Percentiles rank a stretch among this genome's conserved stretches.
Conservation (phyloP, 1,140 invertebrate genomes). For the Drosophila funebris region DNA sequence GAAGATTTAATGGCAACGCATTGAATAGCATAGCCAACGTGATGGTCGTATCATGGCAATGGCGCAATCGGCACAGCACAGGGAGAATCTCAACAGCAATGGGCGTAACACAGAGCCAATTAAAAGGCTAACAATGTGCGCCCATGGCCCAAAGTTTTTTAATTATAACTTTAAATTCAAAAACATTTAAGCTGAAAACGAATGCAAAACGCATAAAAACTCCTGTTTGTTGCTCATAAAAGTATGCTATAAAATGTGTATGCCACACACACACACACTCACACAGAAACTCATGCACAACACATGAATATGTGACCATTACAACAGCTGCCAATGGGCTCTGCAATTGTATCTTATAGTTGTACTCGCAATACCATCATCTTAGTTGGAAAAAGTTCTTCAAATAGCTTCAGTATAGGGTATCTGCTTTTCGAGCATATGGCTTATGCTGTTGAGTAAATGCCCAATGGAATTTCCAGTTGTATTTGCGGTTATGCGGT, state of each 20-base stretch:
- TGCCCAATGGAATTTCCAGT: neutral
- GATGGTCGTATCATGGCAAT: neutral
- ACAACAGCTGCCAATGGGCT: constrained; percentile 20
- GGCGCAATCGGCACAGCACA: neutral
- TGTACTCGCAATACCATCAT: constrained; percentile 27
- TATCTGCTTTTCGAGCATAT: neutral
- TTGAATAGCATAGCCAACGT: constrained; percentile 51
- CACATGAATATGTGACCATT: constrained; percentile 25
- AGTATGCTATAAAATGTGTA: constrained; percentile 67
- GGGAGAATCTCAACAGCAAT: neutral
- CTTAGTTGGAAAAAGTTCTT: neutral
- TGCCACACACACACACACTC: constrained; percentile 6
- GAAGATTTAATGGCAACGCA: constrained; percentile 66
- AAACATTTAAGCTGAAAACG: constrained; percentile 74
- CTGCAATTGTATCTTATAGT: constrained; percentile 45
- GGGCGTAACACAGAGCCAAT: constrained; percentile 76
- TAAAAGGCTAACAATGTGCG: constrained; percentile 77
- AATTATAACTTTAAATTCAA: constrained; percentile 82
- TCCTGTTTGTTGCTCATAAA: constrained; percentile 76
- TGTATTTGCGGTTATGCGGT: neutral
- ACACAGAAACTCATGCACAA: constrained; percentile 9
- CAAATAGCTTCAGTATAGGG: no score
- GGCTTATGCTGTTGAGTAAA: no score
- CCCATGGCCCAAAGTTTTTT: constrained; percentile 66
- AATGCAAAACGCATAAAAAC: constrained; percentile 68